phyloP scores from a whole-genome alignment of 2,113 vertebrate genomes.

The Hippocampus guttulatus region DNA sequence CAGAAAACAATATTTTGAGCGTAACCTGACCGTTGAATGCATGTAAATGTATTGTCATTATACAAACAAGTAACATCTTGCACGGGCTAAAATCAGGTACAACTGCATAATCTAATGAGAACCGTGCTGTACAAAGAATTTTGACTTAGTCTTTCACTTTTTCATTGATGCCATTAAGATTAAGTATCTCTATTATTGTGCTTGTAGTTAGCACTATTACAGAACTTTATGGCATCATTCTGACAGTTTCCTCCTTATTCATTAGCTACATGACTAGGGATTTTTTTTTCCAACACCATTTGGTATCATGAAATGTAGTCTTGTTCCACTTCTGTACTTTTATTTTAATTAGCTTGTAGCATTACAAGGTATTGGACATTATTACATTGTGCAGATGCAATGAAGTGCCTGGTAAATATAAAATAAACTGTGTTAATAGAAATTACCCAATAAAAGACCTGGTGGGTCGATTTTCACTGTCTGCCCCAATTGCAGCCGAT shows the following conservation, averaged over 20 bases:
- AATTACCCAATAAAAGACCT: background rate
- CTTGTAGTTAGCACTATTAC: background rate
- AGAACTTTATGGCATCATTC: background rate
- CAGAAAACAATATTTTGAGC: too few species aligned
- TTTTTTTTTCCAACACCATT: background rate
- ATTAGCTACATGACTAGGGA: background rate
- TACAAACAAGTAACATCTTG: too few species aligned
- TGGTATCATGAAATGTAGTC: too few species aligned
- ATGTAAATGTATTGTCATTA: too few species aligned
- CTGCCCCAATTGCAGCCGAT: background rate
- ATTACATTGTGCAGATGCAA: background rate
- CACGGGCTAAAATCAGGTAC: too few species aligned
- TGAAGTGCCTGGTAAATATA: background rate
- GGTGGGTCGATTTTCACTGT: constrained; percentile 2
- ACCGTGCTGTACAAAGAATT: background rate
- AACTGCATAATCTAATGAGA: too few species aligned
- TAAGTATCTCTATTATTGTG: background rate
- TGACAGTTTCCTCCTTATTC: background rate
- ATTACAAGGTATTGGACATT: background rate
- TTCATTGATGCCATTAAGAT: background rate
- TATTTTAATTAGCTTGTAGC: background rate
- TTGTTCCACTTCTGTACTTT: too few species aligned
- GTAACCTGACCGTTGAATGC: too few species aligned
- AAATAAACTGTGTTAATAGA: background rate
- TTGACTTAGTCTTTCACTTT: background rate